Evolutionary conservation across 2,888 invertebrate genomes (phyloP).

Genomic region (Hyposoter didymator): DNA sequence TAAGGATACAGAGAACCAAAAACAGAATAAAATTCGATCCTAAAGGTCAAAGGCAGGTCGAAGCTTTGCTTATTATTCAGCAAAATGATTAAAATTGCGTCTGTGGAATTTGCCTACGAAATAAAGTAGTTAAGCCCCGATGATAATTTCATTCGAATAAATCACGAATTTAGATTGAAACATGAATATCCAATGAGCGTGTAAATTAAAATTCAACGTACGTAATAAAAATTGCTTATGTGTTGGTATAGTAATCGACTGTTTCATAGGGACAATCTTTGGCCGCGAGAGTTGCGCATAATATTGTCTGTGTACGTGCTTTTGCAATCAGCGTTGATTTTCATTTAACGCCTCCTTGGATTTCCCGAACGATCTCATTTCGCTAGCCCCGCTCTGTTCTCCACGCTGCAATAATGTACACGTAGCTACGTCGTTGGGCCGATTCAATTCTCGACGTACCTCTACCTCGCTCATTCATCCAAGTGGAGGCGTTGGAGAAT

Average conservation of each 20-base stretch:
- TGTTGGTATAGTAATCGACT: background rate
- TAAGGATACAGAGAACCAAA: background rate
- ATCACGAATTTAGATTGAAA: background rate
- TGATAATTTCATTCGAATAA: background rate
- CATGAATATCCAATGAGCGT: background rate
- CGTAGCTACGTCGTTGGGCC: slow-evolving; percentile 19
- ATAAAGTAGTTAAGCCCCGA: too few relatives aligned
- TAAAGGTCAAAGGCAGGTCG: background rate
- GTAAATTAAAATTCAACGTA: slow-evolving; percentile 3
- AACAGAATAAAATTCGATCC: background rate
- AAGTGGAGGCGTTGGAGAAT: background rate
- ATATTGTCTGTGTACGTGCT: slow-evolving; percentile 23
- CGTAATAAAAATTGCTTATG: background rate
- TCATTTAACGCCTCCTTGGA: slow-evolving; percentile 52
- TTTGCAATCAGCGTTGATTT: slow-evolving; percentile 58
- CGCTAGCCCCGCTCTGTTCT: slow-evolving; percentile 2
- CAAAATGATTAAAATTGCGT: background rate
- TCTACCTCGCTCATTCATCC: slow-evolving; percentile 39
- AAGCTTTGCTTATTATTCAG: background rate
- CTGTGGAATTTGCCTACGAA: background rate
- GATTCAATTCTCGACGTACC: slow-evolving; percentile 29
- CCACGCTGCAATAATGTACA: slow-evolving; percentile 6
- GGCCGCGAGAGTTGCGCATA: background rate
- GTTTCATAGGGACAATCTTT: background rate
- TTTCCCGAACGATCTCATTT: slow-evolving; percentile 32